A percentile compares a stretch with the other conserved stretches of the same genome.
phyloP scores from a whole-genome alignment of 2,888 invertebrate genomes.

The Drosophila merina region DNA sequence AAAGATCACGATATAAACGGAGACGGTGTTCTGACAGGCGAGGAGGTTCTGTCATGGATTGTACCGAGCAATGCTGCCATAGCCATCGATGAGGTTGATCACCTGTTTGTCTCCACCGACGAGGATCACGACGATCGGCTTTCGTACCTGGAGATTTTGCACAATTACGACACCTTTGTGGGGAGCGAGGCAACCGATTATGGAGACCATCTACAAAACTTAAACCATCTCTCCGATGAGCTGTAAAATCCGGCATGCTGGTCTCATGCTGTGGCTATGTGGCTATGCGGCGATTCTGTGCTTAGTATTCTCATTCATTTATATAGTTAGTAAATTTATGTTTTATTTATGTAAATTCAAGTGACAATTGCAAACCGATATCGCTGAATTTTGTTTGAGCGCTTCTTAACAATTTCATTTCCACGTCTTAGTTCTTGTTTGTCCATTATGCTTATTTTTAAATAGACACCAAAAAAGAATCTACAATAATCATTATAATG shows the following conservation, averaged over 20 bases:
- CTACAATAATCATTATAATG: slow-evolving; percentile 37
- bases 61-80: slow-evolving; percentile 95
- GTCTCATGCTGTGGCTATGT: slow-evolving; percentile 31
- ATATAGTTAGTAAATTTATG: slow-evolving; percentile 59
- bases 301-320: slow-evolving; percentile 59
- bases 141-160: slow-evolving; percentile 91
- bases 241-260: slow-evolving; percentile 85
- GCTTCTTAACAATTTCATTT: slow-evolving; percentile 17
- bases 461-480: slow-evolving; percentile 69
- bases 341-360: slow-evolving; percentile 49
- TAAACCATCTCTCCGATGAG: slow-evolving; percentile 93
- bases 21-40: slow-evolving; percentile 91
- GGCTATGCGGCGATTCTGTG: slow-evolving; percentile 44
- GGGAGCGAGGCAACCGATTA: slow-evolving; percentile 96
- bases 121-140: slow-evolving; percentile 92
- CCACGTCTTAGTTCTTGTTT: slow-evolving; percentile 19
- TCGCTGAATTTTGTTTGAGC: slow-evolving; percentile 30
- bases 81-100: slow-evolving; percentile 94
- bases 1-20: slow-evolving; percentile 92
- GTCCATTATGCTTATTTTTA: slow-evolving; percentile 56
- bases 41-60: slow-evolving; percentile 95
- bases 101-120: slow-evolving; percentile 94
- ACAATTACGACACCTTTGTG: slow-evolving; percentile 94
- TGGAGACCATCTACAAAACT: slow-evolving; percentile 92
- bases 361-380: slow-evolving; percentile 39